These are phyloP conservation scores for Diprion similis DNA, from an alignment of 1,140 invertebrate genomes.

Conservation along the genomic window DNA sequence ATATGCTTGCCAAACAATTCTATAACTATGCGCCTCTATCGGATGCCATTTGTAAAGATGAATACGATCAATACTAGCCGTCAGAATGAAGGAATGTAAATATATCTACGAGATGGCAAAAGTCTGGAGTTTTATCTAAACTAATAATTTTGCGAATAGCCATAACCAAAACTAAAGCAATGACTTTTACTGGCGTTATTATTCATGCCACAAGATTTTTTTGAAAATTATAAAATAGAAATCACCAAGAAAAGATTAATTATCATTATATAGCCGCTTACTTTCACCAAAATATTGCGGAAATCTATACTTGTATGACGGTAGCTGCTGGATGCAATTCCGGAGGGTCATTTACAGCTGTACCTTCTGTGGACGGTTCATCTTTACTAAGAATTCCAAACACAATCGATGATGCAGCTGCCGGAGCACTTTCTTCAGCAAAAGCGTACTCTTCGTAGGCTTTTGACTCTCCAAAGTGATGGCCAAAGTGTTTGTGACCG, in stretches of 20 bases:
- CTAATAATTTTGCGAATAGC: neutral
- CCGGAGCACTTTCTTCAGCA: slow-evolving; percentile 35
- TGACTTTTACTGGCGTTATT: neutral
- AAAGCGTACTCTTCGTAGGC: slow-evolving; percentile 45
- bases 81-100: neutral
- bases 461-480: slow-evolving; percentile 42
- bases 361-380: neutral
- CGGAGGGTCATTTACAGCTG: neutral
- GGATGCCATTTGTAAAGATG: neutral
- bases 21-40: neutral
- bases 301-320: neutral
- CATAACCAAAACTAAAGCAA: too few relatives aligned
- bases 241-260: too few relatives aligned
- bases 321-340: neutral
- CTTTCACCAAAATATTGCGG: too few relatives aligned
- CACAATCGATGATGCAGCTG: neutral
- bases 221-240: neutral
- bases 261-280: too few relatives aligned
- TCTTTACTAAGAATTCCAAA: neutral
- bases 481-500: slow-evolving; percentile 31
- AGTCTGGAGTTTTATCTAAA: neutral
- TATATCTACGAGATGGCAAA: neutral
- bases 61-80: neutral
- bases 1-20: slow-evolving; percentile 1
- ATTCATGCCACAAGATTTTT: neutral